Base-by-base conservation (phyloP, 1,140 invertebrate genomes). In the Drosophila auraria region DNA sequence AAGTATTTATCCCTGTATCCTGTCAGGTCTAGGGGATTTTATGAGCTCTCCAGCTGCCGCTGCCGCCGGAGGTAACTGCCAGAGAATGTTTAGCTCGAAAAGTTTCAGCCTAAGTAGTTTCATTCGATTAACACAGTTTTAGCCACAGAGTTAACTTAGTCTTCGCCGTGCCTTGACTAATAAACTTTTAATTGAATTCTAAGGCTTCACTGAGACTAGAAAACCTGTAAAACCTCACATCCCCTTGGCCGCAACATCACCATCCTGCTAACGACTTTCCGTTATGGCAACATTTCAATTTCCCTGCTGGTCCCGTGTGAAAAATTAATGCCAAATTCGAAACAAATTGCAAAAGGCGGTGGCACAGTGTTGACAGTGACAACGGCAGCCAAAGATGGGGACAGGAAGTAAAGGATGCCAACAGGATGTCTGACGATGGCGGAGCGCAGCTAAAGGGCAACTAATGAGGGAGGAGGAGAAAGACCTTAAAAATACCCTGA, bases 271-370 rank as follows among this genome's bases (percentile, higher is more conserved):
- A 90, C 84, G 78, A 89, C 70, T 69, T 79, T 80, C 86, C 86
- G 82, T 76, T 89, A 89, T 87, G 81, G 84, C 51, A 90, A 89
- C 86, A 90, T 89, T 89, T 90, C 84, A 89, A 89, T 89, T 89
- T 89, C 84, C 84, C 80, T 56, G 76, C 80, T 65, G 79, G 80
- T 83, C 61, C 84, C 64, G 84, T 89, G 72, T 90, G 84, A 82
- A 89, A 87, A 89, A 89, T 89, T 90, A 90, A 86, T 89, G 87
- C 82, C 72, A 86, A 89, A 89, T 86, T 82, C 60, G 86, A 80
- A 91, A 80, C 86, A 91, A 89, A 89, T 89, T 89, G 87, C 79
- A 68, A 79, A 78, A 66, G 77, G 84, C 71, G 73, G 25, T 54
- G 60, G 60, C 53, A 45, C 40, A 70, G 59, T 64, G 61, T 70